Base-by-base conservation (phyloP, 2,888 invertebrate species). In the Agrilus mali region DNA sequence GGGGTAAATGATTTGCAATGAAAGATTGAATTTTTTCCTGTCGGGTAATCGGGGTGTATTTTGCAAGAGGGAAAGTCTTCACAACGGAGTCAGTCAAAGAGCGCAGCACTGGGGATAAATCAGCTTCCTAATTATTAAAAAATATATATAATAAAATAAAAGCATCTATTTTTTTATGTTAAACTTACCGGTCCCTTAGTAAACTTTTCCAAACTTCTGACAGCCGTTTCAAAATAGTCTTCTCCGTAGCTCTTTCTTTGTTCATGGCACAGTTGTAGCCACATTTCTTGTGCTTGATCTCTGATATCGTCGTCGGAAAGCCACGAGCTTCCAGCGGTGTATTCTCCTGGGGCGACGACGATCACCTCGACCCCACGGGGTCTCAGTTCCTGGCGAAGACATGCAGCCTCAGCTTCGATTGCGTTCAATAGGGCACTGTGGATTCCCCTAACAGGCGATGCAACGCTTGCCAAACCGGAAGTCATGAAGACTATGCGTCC, bases 271-370 rank as follows among this genome's bases (percentile, higher is more conserved):
- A 88, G 67, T 60, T 80, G 78, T 27, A 70, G 69, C 89, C 89
- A 89, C 86, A 89, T 88, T 55, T 82, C 78, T 47, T 80, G 78
- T 6, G 87, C 86, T 67, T 82, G 73, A 41, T 64, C 62, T 10
- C 64, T 45, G 31, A 67, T 59, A 14, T 57, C 51, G 20, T 67
- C 74, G 52, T 85, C 82, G 15, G 77, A 77, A 8, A 86, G 66
- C 86, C 86, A 86, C 2, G 80, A 78, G 53, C 78, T 83, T 58
- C 88, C 87, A 1, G 86, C 82, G 7, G 86, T 79, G 55, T 82
- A 86, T 65, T 88, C 87, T 35, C 89, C 88, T 34, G 88, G 85
- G 50, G 88, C 86, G 33, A 90, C 82, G 17, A 87, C 77, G 39
- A 86, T 80, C 13, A 89, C 86, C 60, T 87, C 83, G 10, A 89